Conservation (phyloP, 2,888 invertebrate species). For the Cephus pulcher region DNA sequence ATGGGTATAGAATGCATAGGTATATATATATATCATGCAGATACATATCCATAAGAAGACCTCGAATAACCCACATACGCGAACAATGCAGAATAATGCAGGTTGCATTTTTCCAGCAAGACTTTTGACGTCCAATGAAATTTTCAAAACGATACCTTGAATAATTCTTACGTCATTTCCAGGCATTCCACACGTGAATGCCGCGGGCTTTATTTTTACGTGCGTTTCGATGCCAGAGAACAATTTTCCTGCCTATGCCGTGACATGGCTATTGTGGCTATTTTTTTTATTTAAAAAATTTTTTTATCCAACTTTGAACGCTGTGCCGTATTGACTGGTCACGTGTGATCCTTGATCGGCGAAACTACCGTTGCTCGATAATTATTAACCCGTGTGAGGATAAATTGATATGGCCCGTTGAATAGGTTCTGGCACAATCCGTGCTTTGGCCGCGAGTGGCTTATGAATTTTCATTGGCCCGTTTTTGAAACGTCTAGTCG, state of each 20-base stretch:
- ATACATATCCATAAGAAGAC: neutral
- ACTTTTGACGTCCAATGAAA: neutral
- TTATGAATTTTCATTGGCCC: neutral
- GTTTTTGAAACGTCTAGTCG: neutral
- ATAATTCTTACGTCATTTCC: neutral
- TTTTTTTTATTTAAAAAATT: neutral
- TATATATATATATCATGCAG: neutral
- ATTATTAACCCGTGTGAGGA: neutral
- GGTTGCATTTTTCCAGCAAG: neutral
- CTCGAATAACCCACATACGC: neutral
- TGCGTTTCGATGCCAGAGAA: neutral
- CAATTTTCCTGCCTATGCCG: neutral
- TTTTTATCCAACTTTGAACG: no score
- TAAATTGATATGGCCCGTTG: neutral
- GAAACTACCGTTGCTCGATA: neutral
- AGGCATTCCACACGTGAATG: neutral
- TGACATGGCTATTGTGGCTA: neutral
- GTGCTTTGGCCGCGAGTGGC: neutral
- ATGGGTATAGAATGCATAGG: neutral
- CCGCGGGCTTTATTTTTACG: neutral
- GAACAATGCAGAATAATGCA: neutral
- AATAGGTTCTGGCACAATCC: neutral
- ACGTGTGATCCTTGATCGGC: neutral
- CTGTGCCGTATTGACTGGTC: neutral
- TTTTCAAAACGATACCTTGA: neutral